Base-by-base conservation (phyloP, 2,888 invertebrate genomes). In the Cryptocephalus moraei region DNA sequence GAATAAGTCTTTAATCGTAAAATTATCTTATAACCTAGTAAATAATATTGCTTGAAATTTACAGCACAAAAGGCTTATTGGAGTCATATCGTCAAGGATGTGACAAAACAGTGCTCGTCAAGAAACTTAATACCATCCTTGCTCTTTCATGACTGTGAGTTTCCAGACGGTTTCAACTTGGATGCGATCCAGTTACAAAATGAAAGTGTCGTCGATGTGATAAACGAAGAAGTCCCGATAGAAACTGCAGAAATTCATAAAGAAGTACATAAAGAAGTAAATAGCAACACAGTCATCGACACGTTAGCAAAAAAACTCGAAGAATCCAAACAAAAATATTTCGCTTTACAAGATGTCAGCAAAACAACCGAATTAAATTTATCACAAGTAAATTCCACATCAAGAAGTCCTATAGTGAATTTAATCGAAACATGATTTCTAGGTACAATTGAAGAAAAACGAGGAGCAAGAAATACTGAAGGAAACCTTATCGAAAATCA, bases 401-500 rank as follows among this genome's bases (percentile, higher is more conserved):
- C 8, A 12, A 14, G 2, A n/a, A n/a, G 39, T 4, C 9, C 22
- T 40, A 22, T 22, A 6, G 6, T 22, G 2, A 2, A 22, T 22
- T 22, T 22, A 22, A 10, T 14, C 4, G 11, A 38, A 42, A 14
- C 10, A 46, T 41, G 14, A 10, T 45, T 50, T 52, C 40, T 33
- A 59, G 56, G 33, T 54, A 9, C 33, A 50, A 32, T 40, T 39
- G 43, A 60, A 61, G 33, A 62, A 60, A 54, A 58, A 57, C 11
- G 55, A 60, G 44, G 65, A 72, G 51, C 73, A 78, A 50, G 71
- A 71, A 43, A 63, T 68, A 32, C 61, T 76, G n/a, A 64, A 65
- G 51, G 61, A 67, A 31, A 62, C 66, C 4, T 63, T 73, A 45
- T 66, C 71, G 9, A 68, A 73, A 49, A 69, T 71, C 2, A 75